phyloP scores from a whole-genome alignment of 2,797 vertebrate species.

The Pangasius larnaudii region DNA sequence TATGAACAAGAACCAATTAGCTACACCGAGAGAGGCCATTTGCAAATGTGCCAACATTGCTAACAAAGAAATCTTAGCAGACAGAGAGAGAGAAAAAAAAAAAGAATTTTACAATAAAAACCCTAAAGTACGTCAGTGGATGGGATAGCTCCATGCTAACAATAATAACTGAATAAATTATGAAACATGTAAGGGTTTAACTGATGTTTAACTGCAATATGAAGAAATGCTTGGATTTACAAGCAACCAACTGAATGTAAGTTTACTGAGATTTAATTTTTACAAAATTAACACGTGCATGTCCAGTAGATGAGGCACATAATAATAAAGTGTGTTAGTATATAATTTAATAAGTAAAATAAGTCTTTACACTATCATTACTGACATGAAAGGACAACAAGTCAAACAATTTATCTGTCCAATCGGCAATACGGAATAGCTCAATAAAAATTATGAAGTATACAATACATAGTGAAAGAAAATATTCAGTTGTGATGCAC shows the following conservation, averaged over 20 bases:
- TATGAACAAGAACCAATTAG: neutral
- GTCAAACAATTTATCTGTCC: too few species aligned
- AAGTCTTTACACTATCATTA: too few species aligned
- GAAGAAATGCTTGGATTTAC: neutral
- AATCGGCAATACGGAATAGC: neutral
- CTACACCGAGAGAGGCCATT: neutral
- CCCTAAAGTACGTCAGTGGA: neutral
- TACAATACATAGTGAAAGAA: neutral
- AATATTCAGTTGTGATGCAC: neutral
- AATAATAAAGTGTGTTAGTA: too few species aligned
- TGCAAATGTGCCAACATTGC: neutral
- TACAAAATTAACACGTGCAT: too few species aligned
- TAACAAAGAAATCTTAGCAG: neutral
- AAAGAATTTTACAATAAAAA: neutral
- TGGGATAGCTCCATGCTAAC: neutral
- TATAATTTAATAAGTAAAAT: too few species aligned
- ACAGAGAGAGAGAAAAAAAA: neutral
- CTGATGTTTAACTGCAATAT: neutral
- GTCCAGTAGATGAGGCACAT: too few species aligned
- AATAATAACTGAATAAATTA: neutral
- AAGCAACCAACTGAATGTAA: too few species aligned
- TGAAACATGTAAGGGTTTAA: neutral
- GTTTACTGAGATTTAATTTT: too few species aligned
- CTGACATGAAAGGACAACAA: too few species aligned
- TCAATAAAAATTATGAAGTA: neutral